Evolutionary conservation across 2,113 vertebrate species (phyloP).

Genomic region (Tragulus kanchil): DNA sequence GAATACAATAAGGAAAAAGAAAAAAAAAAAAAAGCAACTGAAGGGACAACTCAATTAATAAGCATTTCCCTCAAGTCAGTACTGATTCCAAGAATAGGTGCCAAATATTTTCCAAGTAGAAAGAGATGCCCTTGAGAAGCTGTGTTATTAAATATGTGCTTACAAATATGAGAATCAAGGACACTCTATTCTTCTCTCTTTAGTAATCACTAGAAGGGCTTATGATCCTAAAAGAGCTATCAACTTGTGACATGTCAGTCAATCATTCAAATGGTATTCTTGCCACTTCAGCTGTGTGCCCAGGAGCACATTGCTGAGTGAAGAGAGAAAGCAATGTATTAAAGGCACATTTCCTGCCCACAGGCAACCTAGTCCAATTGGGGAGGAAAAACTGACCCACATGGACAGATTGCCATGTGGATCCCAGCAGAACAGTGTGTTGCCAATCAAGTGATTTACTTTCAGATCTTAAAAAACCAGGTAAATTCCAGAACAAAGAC

Average conservation of each 20-base stretch:
- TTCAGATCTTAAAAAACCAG: neutral
- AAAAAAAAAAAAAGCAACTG: neutral
- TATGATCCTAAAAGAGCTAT: constrained; percentile 61
- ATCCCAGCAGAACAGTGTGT: neutral
- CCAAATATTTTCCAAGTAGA: constrained; percentile 61
- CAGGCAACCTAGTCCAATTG: neutral
- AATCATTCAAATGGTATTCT: constrained; percentile 46
- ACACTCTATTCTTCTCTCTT: constrained; percentile 35
- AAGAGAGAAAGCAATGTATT: neutral
- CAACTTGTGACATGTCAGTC: constrained; percentile 16
- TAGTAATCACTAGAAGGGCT: constrained; percentile 32
- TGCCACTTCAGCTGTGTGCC: neutral
- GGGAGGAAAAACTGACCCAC: neutral
- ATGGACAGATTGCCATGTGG: neutral
- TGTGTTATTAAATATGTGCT: constrained; percentile 65
- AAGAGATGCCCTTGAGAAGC: constrained; percentile 63
- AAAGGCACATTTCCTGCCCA: constrained; percentile 30
- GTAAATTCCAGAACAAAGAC: neutral
- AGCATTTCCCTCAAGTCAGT: constrained; percentile 63
- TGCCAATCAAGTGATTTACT: neutral
- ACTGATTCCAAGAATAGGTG: constrained; percentile 48
- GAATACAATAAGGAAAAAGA: neutral
- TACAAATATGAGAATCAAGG: constrained; percentile 66
- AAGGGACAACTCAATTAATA: neutral
- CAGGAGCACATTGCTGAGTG: neutral